phyloP scores from a whole-genome alignment of 2,888 invertebrate genomes.

The Seira musarum region DNA sequence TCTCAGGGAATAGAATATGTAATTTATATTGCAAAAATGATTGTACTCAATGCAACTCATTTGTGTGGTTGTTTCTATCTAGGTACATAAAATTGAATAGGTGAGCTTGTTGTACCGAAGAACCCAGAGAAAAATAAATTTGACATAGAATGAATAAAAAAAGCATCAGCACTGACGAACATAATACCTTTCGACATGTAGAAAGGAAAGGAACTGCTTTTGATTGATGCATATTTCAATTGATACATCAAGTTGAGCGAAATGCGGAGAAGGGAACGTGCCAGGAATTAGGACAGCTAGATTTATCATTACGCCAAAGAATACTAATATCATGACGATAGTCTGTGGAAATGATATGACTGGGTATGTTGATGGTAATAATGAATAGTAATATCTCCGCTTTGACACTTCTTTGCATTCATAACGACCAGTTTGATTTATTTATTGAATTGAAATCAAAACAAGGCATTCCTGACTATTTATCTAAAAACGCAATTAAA shows the following conservation, averaged over 20 bases:
- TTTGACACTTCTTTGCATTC: no score
- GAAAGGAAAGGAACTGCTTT: not conserved
- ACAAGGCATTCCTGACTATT: no score
- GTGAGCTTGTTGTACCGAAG: no score
- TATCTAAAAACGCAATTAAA: no score
- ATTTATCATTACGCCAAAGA: not conserved
- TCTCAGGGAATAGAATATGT: not conserved
- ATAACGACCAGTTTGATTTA: no score
- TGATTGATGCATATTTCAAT: conserved; percentile 6
- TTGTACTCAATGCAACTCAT: not conserved
- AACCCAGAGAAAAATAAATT: not conserved
- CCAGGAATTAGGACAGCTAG: conserved; percentile 3
- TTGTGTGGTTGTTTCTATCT: no score
- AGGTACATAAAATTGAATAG: no score
- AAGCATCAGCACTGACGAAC: not conserved
- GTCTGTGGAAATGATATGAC: not conserved
- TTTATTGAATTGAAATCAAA: no score
- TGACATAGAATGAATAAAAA: not conserved
- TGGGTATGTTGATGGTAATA: no score
- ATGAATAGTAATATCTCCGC: no score
- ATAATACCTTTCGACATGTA: no score
- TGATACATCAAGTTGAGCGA: not conserved
- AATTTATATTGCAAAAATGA: not conserved
- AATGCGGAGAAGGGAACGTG: not conserved
- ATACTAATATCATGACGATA: not conserved